Percentiles rank a stretch among this genome's conserved stretches.
These are phyloP conservation scores for Phrynocephalus vlangalii DNA, from an alignment of 2,797 vertebrate species.

Conservation along the genomic window DNA sequence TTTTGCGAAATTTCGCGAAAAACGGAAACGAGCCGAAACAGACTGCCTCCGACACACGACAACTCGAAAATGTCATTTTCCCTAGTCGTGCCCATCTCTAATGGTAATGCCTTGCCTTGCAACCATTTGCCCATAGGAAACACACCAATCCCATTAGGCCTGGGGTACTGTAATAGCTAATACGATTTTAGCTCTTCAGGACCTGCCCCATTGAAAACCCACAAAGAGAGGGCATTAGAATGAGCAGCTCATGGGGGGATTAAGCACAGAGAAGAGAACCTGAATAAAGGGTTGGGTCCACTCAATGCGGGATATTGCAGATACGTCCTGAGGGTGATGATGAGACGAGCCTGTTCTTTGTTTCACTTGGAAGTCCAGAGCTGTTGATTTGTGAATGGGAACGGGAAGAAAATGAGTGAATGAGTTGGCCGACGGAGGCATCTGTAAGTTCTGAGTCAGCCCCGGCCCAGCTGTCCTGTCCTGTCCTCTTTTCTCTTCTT, in stretches of 20 bases:
- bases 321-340: background rate
- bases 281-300: background rate
- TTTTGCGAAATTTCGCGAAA: too few species aligned
- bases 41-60: too few species aligned
- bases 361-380: background rate
- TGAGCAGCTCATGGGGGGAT: background rate
- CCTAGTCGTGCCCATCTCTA: too few species aligned
- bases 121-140: too few species aligned
- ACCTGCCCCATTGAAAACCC: background rate
- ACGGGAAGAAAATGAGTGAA: conserved; percentile 49
- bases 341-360: background rate
- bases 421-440: background rate
- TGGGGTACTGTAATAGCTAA: too few species aligned
- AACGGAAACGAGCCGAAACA: too few species aligned
- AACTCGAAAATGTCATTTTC: too few species aligned
- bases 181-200: too few species aligned
- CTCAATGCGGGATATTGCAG: background rate
- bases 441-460: conserved; percentile 57
- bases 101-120: too few species aligned
- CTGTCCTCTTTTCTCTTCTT: background rate
- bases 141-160: too few species aligned
- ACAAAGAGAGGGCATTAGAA: too few species aligned
- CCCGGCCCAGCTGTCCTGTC: conserved; percentile 48
- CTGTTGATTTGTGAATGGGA: conserved; percentile 53
- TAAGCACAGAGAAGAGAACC: too few species aligned